Evolutionary conservation across 2,888 invertebrate genomes (phyloP).

Genomic region (Apodemia hepburni): DNA sequence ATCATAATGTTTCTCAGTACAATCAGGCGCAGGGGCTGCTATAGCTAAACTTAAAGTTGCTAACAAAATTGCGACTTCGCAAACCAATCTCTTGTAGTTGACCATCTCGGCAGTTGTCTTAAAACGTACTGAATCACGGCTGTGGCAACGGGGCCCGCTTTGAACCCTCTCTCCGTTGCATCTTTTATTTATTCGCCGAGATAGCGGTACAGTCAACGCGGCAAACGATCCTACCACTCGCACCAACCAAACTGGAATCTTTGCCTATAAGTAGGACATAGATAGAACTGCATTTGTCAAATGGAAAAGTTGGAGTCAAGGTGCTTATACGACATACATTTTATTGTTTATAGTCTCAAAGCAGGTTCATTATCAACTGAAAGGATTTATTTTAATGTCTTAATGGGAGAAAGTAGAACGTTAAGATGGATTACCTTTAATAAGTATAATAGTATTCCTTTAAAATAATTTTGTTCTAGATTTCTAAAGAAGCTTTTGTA

Average conservation of each 20-base stretch:
- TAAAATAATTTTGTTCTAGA: neutral
- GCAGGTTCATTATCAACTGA: neutral
- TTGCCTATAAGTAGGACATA: slow-evolving; percentile 39
- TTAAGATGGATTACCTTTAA: neutral
- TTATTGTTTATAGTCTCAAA: slow-evolving; percentile 2
- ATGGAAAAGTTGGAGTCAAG: neutral
- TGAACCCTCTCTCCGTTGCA: slow-evolving; percentile 67
- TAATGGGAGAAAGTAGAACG: slow-evolving; percentile 19
- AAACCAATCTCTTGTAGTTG: slow-evolving; percentile 70
- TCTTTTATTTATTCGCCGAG: slow-evolving; percentile 76
- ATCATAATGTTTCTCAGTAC: slow-evolving; percentile 67
- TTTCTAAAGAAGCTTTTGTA: too few species aligned
- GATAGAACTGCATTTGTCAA: slow-evolving; percentile 20
- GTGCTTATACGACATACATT: slow-evolving; percentile 16
- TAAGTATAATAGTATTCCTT: too few species aligned
- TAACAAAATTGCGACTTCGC: slow-evolving; percentile 52
- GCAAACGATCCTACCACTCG: slow-evolving; percentile 45
- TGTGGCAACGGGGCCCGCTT: slow-evolving; percentile 53
- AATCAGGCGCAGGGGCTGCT: slow-evolving; percentile 49
- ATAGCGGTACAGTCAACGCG: slow-evolving; percentile 70
- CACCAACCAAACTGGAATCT: slow-evolving; percentile 65
- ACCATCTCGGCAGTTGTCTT: slow-evolving; percentile 64
- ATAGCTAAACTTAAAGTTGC: slow-evolving; percentile 36
- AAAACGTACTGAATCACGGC: slow-evolving; percentile 54
- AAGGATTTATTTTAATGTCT: neutral